Conservation (phyloP, 1,140 invertebrate species). For the Holotrichia oblita region DNA sequence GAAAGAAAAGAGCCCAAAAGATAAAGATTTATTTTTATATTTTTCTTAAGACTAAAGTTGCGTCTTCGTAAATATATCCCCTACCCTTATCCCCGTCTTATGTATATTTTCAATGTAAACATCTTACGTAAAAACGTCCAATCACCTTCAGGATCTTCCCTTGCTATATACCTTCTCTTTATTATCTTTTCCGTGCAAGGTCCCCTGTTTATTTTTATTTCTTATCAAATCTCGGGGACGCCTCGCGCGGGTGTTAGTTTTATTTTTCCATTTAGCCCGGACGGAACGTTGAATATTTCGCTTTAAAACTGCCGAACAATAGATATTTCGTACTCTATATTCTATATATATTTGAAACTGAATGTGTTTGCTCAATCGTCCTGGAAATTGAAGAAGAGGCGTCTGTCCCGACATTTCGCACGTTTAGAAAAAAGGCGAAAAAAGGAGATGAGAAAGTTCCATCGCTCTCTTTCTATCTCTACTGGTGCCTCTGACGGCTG, state of each 20-base stretch:
- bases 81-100: neutral
- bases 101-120: constrained; percentile 26
- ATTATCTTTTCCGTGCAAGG: constrained; percentile 17
- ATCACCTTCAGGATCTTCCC: constrained; percentile 7
- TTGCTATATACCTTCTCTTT: neutral
- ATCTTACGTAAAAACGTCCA: constrained; percentile 20
- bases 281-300: neutral
- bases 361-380: constrained; percentile 32
- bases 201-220: constrained; percentile 22
- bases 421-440: neutral
- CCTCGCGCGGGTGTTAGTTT: constrained; percentile 17
- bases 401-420: constrained; percentile 1
- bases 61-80: neutral
- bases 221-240: constrained; percentile 6
- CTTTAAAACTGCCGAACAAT: constrained; percentile 28
- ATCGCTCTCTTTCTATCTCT: neutral
- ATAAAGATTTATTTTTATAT: constrained; percentile 24
- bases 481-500: neutral
- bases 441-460: too few relatives aligned
- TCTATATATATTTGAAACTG: constrained; percentile 8
- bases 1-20: neutral
- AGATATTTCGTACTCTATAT: constrained; percentile 28
- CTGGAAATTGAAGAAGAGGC: constrained; percentile 22
- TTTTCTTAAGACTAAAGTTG: neutral
- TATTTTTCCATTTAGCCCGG: constrained; percentile 17